Evolutionary conservation across 2,113 vertebrate genomes (phyloP), one percentile per base, ranked within the genome.

Genomic region (Dendrocopos noguchii): DNA sequence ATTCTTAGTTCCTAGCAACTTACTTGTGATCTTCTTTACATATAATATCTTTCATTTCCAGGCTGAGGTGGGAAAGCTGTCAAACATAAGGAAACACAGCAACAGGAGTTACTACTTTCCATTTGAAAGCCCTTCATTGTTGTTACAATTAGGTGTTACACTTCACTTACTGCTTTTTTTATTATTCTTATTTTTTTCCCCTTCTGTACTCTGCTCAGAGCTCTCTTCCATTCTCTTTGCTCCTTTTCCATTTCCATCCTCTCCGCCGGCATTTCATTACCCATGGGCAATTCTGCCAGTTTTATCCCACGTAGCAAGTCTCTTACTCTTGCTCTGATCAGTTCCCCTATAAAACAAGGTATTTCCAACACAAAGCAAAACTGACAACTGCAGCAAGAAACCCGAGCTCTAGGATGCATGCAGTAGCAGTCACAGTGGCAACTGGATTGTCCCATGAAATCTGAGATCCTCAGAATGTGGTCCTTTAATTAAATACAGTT

Each of bases 401-500:
- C 74, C 42, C 90, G 44, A 95, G 72, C 34, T 94, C 47, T 76
- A 86, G 71, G 74, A 90, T 50, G 68, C 22, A 15, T 71, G 21
- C 39, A 77, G 47, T 19, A 79, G 73, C 39, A 81, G 67, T 71
- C 29, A 34, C 12, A 39, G 16, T 55, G 94, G 94, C 90, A 93
- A 84, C 50, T 84, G 80, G 60, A 81, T 88, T 47, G 25, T 95
- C 75, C 84, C 68, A 80, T 91, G 94, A 95, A 96, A 94, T 84
- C 66, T 42, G 70, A 88, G 85, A 91, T 72, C 73, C 79, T 95
- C 60, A 80, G 88, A 97, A 92, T 33, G 22, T 28, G 18, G 39
- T 95, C 84, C 70, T 96, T 97, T 96, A 96, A 96, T 97, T 96
- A 97, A 95, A 94, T 84, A 82, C 87, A 97, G 71, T 95, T 97